Evolutionary conservation across 2,113 vertebrate species (phyloP).

Genomic region (Syrmaticus mikado): DNA sequence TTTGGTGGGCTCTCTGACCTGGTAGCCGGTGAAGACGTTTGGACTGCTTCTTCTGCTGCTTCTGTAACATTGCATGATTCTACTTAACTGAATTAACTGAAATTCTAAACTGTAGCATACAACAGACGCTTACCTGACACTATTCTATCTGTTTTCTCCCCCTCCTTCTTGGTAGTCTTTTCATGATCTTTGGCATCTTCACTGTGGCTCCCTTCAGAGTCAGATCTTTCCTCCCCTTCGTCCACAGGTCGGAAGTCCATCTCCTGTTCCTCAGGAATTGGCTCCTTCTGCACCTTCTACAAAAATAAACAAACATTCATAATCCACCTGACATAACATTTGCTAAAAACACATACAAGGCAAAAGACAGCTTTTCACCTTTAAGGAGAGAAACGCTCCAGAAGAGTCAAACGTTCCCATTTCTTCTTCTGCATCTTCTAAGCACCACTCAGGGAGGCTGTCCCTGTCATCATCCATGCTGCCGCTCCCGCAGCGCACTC

Average conservation of each 20-base stretch:
- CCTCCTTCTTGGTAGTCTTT: conserved; percentile 77
- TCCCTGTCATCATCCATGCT: conserved; percentile 96
- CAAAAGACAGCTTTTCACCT: conserved; percentile 77
- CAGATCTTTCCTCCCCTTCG: conserved; percentile 88
- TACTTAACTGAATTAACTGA: not conserved
- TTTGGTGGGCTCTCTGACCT: conserved; percentile 76
- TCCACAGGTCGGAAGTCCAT: conserved; percentile 93
- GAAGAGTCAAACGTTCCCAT: conserved; percentile 98
- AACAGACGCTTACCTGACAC: conserved; percentile 58
- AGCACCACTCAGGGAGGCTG: conserved; percentile 96
- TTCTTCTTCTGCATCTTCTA: conserved; percentile 97
- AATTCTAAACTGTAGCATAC: not conserved
- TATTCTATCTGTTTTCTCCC: conserved; percentile 74
- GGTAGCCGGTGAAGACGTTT: conserved; percentile 66
- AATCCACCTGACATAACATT: not conserved
- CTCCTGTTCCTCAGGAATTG: conserved; percentile 96
- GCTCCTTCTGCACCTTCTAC: conserved; percentile 95
- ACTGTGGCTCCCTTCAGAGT: conserved; percentile 86
- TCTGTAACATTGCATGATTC: conserved; percentile 72
- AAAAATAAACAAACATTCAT: not conserved
- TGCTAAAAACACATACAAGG: not conserved
- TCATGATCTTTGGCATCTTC: conserved; percentile 93
- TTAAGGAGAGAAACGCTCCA: conserved; percentile 94
- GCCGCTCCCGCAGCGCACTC: conserved; percentile 91
- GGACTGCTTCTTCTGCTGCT: conserved; percentile 72